phyloP scores from a whole-genome alignment of 2,113 vertebrate genomes.

The Astatoreochromis straeleni region DNA sequence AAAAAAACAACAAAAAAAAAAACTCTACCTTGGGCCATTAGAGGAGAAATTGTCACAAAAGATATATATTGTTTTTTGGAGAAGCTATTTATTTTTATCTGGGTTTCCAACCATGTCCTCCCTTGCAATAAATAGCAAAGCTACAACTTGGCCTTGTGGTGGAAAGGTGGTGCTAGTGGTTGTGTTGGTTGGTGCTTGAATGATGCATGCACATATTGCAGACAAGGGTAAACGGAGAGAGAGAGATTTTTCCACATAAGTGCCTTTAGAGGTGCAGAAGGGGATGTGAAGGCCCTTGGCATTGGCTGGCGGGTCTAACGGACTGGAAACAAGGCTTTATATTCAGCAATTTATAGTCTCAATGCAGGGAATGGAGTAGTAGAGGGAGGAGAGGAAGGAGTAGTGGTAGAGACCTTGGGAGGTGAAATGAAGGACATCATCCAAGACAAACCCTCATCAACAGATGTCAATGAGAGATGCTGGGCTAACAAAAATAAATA shows the following conservation, averaged over 20 bases:
- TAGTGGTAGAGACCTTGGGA: slow-evolving; percentile 53
- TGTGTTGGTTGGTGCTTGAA: slow-evolving; percentile 17
- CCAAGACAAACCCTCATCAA: slow-evolving; percentile 64
- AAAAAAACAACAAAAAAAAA: rapidly evolving
- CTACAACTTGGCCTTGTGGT: slow-evolving; percentile 46
- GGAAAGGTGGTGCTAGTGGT: not conserved
- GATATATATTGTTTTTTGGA: slow-evolving; percentile 37
- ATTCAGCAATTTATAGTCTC: slow-evolving; percentile 71
- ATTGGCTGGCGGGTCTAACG: slow-evolving; percentile 59
- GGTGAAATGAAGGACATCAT: slow-evolving; percentile 65
- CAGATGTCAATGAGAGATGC: slow-evolving; percentile 51
- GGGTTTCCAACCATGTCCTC: slow-evolving; percentile 40
- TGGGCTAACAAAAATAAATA: slow-evolving; percentile 50
- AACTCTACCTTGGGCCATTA: not conserved
- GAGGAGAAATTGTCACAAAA: slow-evolving; percentile 44
- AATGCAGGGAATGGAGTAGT: slow-evolving; percentile 21
- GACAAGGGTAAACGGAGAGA: slow-evolving; percentile 18
- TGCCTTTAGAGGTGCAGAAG: slow-evolving; percentile 51
- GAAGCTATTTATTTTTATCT: slow-evolving; percentile 42
- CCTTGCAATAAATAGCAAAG: slow-evolving; percentile 33
- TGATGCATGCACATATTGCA: slow-evolving; percentile 58
- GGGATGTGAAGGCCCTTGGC: slow-evolving; percentile 61
- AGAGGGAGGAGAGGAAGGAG: slow-evolving; percentile 21
- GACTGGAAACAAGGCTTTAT: slow-evolving; percentile 72
- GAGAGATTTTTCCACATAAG: slow-evolving; percentile 59